phyloP scores from a whole-genome alignment of 2,888 invertebrate species.

The Thumatha senex region DNA sequence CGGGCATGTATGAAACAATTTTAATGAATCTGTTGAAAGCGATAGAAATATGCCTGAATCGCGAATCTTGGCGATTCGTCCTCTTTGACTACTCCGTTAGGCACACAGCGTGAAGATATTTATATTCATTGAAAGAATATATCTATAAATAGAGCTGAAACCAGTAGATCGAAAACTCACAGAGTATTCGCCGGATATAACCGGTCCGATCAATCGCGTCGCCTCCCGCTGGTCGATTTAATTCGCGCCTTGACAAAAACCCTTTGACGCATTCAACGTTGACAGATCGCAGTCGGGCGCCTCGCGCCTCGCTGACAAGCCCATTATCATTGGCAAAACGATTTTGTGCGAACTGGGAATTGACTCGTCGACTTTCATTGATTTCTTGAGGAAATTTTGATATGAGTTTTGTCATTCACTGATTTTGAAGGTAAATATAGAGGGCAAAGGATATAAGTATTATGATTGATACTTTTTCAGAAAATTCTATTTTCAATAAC shows the following conservation, averaged over 20 bases:
- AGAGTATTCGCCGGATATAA: slow-evolving; percentile 36
- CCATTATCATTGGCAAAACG: slow-evolving; percentile 61
- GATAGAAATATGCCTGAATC: no score
- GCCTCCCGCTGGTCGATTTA: slow-evolving; percentile 78
- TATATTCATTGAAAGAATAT: no score
- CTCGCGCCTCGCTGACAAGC: slow-evolving; percentile 66
- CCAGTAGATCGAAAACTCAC: neutral
- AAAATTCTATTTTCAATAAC: no score
- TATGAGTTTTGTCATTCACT: slow-evolving; percentile 1
- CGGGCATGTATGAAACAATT: no score
- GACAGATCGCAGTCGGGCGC: slow-evolving; percentile 76
- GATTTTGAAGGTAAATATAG: neutral
- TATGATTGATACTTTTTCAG: no score
- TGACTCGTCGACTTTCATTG: slow-evolving; percentile 15
- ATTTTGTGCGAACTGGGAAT: slow-evolving; percentile 35
- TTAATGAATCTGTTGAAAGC: no score
- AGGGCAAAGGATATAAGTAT: neutral
- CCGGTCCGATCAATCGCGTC: slow-evolving; percentile 64
- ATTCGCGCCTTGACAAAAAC: slow-evolving; percentile 75
- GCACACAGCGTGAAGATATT: no score
- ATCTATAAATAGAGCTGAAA: no score
- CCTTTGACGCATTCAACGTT: slow-evolving; percentile 75
- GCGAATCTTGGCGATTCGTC: no score
- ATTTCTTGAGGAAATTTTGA: slow-evolving; percentile 12
- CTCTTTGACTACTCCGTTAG: no score